A percentile compares a stretch with the other conserved stretches of the same genome.
phyloP scores from a whole-genome alignment of 2,113 vertebrate species.

The Anhinga rufa region DNA sequence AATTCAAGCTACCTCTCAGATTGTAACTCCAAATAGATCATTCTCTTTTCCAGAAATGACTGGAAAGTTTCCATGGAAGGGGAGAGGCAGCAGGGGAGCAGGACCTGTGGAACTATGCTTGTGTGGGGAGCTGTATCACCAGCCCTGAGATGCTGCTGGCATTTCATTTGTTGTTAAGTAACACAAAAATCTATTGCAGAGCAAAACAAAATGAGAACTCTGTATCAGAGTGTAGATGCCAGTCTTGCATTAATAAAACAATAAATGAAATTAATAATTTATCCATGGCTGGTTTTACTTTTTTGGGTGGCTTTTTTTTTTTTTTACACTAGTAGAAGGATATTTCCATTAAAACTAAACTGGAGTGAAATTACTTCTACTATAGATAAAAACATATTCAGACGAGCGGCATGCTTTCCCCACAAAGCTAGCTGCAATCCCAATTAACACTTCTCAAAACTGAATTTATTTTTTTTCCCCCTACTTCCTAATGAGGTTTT shows the following conservation, averaged over 20 bases:
- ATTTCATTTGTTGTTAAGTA: slow-evolving; percentile 26
- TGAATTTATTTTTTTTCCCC: slow-evolving; percentile 75
- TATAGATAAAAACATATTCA: slow-evolving; percentile 43
- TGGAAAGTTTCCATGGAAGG: neutral
- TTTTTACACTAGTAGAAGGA: neutral
- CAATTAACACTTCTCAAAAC: slow-evolving; percentile 83
- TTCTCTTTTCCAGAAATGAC: neutral
- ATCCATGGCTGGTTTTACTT: slow-evolving; percentile 36
- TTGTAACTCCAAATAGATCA: neutral
- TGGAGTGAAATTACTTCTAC: slow-evolving; percentile 38
- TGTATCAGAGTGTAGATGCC: slow-evolving; percentile 42
- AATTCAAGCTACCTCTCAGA: neutral
- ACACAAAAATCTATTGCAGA: neutral
- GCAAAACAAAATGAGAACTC: slow-evolving; percentile 24
- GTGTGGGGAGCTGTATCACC: neutral
- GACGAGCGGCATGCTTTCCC: slow-evolving; percentile 39
- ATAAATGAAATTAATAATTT: slow-evolving; percentile 72
- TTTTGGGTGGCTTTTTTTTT: slow-evolving; percentile 17
- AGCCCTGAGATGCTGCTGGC: neutral
- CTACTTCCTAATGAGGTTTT: slow-evolving; percentile 84
- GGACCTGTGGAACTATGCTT: neutral
- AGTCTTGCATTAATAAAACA: slow-evolving; percentile 70
- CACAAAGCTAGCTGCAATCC: slow-evolving; percentile 64
- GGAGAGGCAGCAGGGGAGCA: neutral
- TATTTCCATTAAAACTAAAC: slow-evolving; percentile 46